Evolutionary conservation across 92 coral and sea anemone species (phyloP).

Genomic region (Desmophyllum pertusum): DNA sequence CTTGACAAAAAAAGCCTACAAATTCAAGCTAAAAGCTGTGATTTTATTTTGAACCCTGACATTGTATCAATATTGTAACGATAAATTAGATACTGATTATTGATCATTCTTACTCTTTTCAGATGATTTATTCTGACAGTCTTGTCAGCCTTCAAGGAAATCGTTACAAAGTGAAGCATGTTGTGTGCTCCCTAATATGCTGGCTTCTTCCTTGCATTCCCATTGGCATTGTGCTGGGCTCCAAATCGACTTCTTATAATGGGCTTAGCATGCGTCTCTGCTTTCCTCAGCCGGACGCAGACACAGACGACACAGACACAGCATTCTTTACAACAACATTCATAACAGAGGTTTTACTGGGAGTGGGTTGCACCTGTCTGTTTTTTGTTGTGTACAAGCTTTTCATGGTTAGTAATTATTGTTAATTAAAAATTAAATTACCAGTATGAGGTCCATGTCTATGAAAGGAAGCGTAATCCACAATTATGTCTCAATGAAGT

Average conservation of each 20-base stretch:
- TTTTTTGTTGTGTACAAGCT: slow-evolving; percentile 80
- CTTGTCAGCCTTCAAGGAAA: slow-evolving; percentile 17
- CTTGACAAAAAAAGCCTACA: no score
- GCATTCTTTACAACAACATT: slow-evolving; percentile 62
- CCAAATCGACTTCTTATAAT: slow-evolving; percentile 25
- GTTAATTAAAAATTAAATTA: no score
- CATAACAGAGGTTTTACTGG: slow-evolving; percentile 62
- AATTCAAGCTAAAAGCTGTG: no score
- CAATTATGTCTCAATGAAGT: no score
- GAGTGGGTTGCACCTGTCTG: slow-evolving; percentile 81
- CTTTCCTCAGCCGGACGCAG: no score
- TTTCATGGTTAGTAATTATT: slow-evolving; percentile 64
- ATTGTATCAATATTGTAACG: no score
- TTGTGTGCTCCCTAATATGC: slow-evolving; percentile 69
- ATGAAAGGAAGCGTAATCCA: no score
- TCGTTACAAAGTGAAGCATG: slow-evolving; percentile 29
- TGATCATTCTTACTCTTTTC: slow-evolving; percentile 10
- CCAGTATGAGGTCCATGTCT: no score
- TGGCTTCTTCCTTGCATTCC: slow-evolving; percentile 88
- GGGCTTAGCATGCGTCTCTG: slow-evolving; percentile 61
- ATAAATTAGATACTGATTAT: no score
- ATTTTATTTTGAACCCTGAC: no score
- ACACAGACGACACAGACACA: slow-evolving; percentile 2
- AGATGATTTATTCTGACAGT: slow-evolving; percentile 57
- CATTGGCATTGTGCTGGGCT: slow-evolving; percentile 71